Evolutionary conservation across 2,888 invertebrate genomes (phyloP).

Genomic region (Maniola hyperantus): DNA sequence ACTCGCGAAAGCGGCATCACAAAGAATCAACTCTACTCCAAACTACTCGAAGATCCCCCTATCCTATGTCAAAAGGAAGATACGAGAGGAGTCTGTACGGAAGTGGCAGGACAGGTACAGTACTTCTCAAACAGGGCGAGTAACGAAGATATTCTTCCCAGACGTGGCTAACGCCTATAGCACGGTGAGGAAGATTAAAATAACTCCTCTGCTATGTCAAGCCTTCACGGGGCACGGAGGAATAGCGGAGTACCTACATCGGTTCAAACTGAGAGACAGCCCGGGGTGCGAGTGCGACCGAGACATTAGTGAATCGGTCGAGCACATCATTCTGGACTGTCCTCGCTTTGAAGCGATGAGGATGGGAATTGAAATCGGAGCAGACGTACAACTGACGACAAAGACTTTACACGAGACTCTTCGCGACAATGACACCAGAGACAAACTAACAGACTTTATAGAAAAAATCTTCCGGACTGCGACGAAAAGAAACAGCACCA

Average conservation of each 20-base stretch:
- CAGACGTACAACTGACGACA: too few relatives aligned
- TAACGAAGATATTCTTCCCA: slow-evolving; percentile 21
- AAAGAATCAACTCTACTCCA: not conserved
- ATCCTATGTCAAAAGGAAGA: slow-evolving; percentile 27
- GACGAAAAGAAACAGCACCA: too few relatives aligned
- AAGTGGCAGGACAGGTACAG: slow-evolving; percentile 28
- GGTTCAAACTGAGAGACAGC: slow-evolving; percentile 7
- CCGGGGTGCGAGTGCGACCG: slow-evolving; percentile 16
- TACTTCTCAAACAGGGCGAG: slow-evolving; percentile 14
- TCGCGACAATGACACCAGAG: too few relatives aligned
- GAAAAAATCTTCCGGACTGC: too few relatives aligned
- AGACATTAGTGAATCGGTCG: not conserved
- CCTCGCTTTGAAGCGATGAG: too few relatives aligned
- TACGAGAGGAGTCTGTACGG: slow-evolving; percentile 24
- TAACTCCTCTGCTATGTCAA: too few relatives aligned
- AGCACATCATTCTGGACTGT: too few relatives aligned
- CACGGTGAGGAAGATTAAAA: not conserved
- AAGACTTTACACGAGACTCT: too few relatives aligned
- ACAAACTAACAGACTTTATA: too few relatives aligned
- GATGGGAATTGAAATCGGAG: too few relatives aligned
- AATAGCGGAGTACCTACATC: slow-evolving; percentile 10
- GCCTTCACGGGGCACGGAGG: too few relatives aligned
- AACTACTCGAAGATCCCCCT: slow-evolving; percentile 16
- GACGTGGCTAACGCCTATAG: slow-evolving; percentile 9
- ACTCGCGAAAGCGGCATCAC: slow-evolving; percentile 3